A percentile compares a stretch with the other conserved stretches of the same genome.
Evolutionary conservation across 2,888 invertebrate species (phyloP).

Genomic region (Tanaodytes sp.): DNA sequence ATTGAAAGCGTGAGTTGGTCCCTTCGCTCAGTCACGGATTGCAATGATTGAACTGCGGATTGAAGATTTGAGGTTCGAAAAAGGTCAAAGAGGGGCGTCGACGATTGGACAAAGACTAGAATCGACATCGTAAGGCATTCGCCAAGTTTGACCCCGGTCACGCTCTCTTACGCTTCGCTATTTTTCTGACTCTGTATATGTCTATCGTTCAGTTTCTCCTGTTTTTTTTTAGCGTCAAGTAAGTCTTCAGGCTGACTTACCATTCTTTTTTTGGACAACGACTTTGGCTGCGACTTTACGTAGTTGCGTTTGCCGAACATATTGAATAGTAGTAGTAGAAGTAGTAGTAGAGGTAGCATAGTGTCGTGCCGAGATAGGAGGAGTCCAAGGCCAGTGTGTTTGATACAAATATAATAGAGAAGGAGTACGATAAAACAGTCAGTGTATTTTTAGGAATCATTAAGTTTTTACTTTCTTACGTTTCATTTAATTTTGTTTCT

Average conservation of each 20-base stretch:
- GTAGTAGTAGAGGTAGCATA: conserved; percentile 70
- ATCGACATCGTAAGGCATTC: conserved; percentile 27
- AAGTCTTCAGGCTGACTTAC: conserved; percentile 73
- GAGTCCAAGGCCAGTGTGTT: conserved; percentile 74
- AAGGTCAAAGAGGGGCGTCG: neutral
- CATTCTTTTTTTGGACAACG: conserved; percentile 74
- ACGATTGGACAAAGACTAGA: neutral
- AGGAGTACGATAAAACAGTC: conserved; percentile 73
- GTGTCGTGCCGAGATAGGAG: conserved; percentile 73
- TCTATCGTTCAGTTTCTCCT: conserved; percentile 26
- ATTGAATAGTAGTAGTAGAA: conserved; percentile 71
- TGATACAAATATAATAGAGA: conserved; percentile 73
- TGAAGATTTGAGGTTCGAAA: too few species aligned
- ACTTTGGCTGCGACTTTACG: conserved; percentile 74
- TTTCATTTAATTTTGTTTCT: conserved; percentile 20
- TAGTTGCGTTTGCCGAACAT: conserved; percentile 71
- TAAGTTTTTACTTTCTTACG: conserved; percentile 33
- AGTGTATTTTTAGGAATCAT: conserved; percentile 65
- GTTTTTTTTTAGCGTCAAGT: conserved; percentile 65
- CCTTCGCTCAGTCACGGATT: neutral
- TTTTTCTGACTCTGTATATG: conserved; percentile 30
- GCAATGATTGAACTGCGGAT: too few species aligned
- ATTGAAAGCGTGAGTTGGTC: too few species aligned
- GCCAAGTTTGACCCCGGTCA: conserved; percentile 9
- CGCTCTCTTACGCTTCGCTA: conserved; percentile 29